Percentiles rank a stretch among this genome's conserved stretches.
These are phyloP conservation scores for Nasonia giraulti DNA, from an alignment of 1,140 invertebrate genomes.

Conservation along the genomic window DNA sequence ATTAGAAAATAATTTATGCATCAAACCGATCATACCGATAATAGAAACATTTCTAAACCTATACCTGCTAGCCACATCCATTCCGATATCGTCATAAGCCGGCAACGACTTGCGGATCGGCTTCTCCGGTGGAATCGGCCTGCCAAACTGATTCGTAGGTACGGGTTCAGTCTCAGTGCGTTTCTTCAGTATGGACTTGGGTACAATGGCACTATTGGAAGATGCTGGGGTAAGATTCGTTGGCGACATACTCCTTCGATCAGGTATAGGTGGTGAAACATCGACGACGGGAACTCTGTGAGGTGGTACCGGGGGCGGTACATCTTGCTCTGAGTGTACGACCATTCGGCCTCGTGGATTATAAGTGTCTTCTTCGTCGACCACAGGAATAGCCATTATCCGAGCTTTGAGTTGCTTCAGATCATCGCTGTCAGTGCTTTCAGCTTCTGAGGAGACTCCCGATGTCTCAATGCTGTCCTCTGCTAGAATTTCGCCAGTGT, in stretches of 20 bases:
- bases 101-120: conserved; percentile 53
- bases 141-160: conserved; percentile 62
- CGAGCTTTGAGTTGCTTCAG: conserved; percentile 75
- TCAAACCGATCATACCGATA: not conserved
- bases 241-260: conserved; percentile 36
- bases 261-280: conserved; percentile 39
- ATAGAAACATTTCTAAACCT: not conserved
- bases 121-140: conserved; percentile 65
- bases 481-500: conserved; percentile 51
- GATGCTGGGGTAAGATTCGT: conserved; percentile 70
- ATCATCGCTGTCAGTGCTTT: conserved; percentile 71
- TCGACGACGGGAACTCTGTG: conserved; percentile 49
- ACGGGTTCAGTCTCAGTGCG: conserved; percentile 65
- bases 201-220: conserved; percentile 79
- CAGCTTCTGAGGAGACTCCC: conserved; percentile 72
- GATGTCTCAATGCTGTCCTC: conserved; percentile 61
- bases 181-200: conserved; percentile 85
- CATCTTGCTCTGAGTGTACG: conserved; percentile 55
- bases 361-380: conserved; percentile 81
- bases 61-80: not conserved
- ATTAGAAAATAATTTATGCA: conserved; percentile 3
- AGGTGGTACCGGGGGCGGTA: conserved; percentile 41
- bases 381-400: conserved; percentile 70
- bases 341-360: conserved; percentile 75
- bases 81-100: not conserved